A percentile compares a stretch with the other conserved stretches of the same genome.
Conservation (phyloP, 2,888 invertebrate species). For the Adineta ricciae region DNA sequence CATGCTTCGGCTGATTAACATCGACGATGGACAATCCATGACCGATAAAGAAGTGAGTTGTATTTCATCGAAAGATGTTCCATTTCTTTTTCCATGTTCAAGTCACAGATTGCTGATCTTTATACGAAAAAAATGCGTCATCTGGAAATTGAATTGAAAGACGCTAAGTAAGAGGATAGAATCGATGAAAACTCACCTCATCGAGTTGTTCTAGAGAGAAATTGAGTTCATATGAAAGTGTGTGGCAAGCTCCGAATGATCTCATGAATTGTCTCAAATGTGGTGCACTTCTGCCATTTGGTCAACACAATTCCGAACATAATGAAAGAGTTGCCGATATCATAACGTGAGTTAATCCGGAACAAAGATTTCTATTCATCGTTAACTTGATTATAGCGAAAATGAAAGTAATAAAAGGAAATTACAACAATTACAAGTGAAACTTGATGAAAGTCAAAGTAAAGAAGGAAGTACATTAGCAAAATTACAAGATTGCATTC, state of each 20-base stretch:
- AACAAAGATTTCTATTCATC: background rate
- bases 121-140: constrained; percentile 13
- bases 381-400: background rate
- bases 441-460: background rate
- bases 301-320: background rate
- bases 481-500: constrained; percentile 20
- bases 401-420: constrained; percentile 14
- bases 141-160: background rate
- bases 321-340: background rate
- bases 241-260: constrained; percentile 10
- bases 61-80: background rate
- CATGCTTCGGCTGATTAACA: constrained; percentile 14
- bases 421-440: background rate
- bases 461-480: constrained; percentile 2
- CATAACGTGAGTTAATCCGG: background rate
- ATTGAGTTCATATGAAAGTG: background rate
- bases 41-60: background rate
- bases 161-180: background rate
- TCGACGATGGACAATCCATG: background rate
- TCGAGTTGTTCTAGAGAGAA: background rate
- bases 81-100: background rate
- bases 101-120: constrained; percentile 12
- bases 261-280: background rate
- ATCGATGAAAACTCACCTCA: background rate
- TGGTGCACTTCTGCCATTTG: background rate